These are phyloP conservation scores for Drosophila basisetae DNA, from an alignment of 2,888 invertebrate species.

Conservation along the genomic window DNA sequence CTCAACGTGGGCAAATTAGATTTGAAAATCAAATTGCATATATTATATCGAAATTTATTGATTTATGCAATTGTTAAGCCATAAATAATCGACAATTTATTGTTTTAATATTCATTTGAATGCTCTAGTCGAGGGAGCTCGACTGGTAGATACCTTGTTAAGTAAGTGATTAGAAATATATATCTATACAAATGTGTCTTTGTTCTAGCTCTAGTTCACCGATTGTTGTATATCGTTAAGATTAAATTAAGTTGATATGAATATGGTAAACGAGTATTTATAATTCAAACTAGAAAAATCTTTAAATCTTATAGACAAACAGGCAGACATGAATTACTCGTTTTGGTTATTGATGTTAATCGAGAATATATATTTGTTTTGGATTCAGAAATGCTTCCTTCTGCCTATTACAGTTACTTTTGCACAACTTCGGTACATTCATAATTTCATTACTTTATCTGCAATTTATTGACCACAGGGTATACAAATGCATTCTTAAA, in stretches of 20 bases:
- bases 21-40: not conserved
- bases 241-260: too few species aligned
- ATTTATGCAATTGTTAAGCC: not conserved
- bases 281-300: not conserved
- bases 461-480: not conserved
- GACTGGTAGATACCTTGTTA: not conserved
- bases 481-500: not conserved
- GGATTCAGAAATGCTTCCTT: not conserved
- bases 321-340: not conserved
- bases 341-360: not conserved
- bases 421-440: not conserved
- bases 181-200: not conserved
- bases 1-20: not conserved
- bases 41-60: not conserved
- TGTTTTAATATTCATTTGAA: not conserved
- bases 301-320: not conserved
- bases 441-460: not conserved
- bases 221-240: not conserved
- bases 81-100: not conserved
- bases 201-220: not conserved
- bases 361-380: not conserved
- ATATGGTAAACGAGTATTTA: not conserved
- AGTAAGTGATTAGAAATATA: not conserved
- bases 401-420: not conserved
- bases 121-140: not conserved